phyloP scores from a whole-genome alignment of 2,113 vertebrate species.

The Phalacrocorax aristotelis region DNA sequence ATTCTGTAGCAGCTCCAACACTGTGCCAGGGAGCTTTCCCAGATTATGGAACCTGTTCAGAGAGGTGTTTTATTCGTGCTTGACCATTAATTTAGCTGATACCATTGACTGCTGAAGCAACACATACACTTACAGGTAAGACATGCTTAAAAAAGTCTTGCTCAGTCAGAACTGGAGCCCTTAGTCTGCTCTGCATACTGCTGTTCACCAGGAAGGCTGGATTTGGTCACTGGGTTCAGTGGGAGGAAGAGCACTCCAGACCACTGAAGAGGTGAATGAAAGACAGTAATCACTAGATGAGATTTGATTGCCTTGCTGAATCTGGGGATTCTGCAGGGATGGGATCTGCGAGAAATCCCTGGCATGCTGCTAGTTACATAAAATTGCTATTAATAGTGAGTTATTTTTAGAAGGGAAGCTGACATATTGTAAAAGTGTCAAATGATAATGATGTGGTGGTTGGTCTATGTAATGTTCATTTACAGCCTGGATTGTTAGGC shows the following conservation, averaged over 20 bases:
- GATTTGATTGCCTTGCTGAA: not conserved
- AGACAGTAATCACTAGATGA: not conserved
- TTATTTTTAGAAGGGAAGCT: slow-evolving; percentile 37
- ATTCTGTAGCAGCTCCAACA: not conserved
- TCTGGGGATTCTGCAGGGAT: not conserved
- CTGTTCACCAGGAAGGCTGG: not conserved
- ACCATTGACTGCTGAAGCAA: not conserved
- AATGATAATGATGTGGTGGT: not conserved
- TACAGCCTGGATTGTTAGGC: not conserved
- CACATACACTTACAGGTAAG: not conserved
- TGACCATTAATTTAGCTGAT: not conserved
- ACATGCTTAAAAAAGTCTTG: not conserved
- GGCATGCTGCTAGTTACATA: not conserved
- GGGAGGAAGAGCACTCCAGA: not conserved
- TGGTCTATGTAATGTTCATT: not conserved
- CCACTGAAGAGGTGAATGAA: not conserved
- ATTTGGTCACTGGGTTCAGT: not conserved
- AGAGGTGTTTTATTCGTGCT: not conserved
- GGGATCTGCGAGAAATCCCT: not conserved
- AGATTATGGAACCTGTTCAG: not conserved
- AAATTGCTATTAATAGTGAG: slow-evolving; percentile 15
- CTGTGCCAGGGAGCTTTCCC: not conserved
- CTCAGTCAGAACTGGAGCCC: not conserved
- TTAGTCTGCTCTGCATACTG: not conserved
- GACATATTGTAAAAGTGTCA: slow-evolving; percentile 11